Evolutionary conservation across 2,797 vertebrate species (phyloP), one percentile per base, ranked within the genome.

Genomic region (Esox lucius): DNA sequence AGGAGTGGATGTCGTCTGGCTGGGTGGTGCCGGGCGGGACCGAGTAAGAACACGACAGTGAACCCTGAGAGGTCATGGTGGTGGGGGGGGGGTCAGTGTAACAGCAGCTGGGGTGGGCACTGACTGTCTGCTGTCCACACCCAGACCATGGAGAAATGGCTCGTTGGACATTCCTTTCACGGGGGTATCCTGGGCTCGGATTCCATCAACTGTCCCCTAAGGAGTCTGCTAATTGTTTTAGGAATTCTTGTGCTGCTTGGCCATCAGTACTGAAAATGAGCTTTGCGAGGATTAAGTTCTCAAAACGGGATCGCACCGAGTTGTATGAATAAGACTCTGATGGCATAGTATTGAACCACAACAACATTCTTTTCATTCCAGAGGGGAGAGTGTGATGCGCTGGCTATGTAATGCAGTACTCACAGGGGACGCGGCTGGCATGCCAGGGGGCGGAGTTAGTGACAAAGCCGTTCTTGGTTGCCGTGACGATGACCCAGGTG

Each of bases 381-480:
- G 22, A 59, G 56, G 56, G n/a, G 56, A 24, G 22, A 59, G n/a
- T 11, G 22, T 24, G 22, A 61, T 26, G 11, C 4, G 22, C 12
- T 26, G 4, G n/a, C 2, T 8, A 59, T 22, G n/a, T n/a, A 24
- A 61, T 6, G 24, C 56, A 69, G 9, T 56, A 93, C 95, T 96
- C 91, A 96, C 95, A 75, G 0, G 95, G 95, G 80, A 95, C 88
- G 79, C 94, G 94, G 85, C 87, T 94, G 85, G 95, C 94, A 0
- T 92, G 93, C 95, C 95, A 96, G 77, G 95, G 95, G 48, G 94
- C 92, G 0, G 95, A 95, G 91, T 95, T 93, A 5, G 95, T 92
- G 84, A 96, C 89, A 82, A 93, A 93, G 83, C 95, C 94, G 0
- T 82, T 88, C 76, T 92, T 94, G 53, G 93, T 75, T 3, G 95